Conservation (phyloP, 2,113 vertebrate species). For the Rhinogobius similis region DNA sequence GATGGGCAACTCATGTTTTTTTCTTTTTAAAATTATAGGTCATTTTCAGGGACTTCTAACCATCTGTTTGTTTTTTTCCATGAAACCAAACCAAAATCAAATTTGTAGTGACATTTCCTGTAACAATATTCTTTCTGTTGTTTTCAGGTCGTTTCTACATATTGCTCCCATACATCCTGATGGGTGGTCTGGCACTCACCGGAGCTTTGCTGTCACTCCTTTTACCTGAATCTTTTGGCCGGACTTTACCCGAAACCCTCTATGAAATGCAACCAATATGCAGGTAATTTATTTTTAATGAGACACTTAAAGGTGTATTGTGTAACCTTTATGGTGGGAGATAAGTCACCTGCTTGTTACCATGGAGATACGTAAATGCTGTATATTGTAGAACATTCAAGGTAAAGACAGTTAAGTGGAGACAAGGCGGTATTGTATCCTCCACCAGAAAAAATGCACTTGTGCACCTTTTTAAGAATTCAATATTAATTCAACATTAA, state of each 20-base stretch:
- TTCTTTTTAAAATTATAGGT: too few species aligned
- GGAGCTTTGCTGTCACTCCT: slow-evolving; percentile 81
- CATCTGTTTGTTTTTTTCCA: too few species aligned
- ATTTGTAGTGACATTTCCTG: too few species aligned
- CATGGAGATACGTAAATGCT: too few species aligned
- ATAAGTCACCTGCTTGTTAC: too few species aligned
- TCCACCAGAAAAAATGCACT: neutral
- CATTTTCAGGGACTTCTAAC: too few species aligned
- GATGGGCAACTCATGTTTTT: too few species aligned
- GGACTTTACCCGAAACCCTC: slow-evolving; percentile 82
- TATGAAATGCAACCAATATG: slow-evolving; percentile 83
- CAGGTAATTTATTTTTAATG: slow-evolving; percentile 63
- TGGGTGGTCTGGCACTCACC: slow-evolving; percentile 83
- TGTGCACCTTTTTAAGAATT: neutral
- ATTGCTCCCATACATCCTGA: slow-evolving; percentile 84
- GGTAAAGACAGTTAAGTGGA: too few species aligned
- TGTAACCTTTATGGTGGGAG: neutral
- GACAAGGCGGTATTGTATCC: too few species aligned
- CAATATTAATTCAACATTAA: too few species aligned
- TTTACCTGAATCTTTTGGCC: slow-evolving; percentile 82
- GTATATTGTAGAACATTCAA: too few species aligned
- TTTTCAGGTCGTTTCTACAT: slow-evolving; percentile 78
- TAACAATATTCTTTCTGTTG: neutral
- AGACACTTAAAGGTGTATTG: neutral
- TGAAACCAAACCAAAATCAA: too few species aligned